A percentile compares a stretch with the other conserved stretches of the same genome.
Evolutionary conservation across 2,113 vertebrate species (phyloP).

Genomic region (Toxostoma redivivum): DNA sequence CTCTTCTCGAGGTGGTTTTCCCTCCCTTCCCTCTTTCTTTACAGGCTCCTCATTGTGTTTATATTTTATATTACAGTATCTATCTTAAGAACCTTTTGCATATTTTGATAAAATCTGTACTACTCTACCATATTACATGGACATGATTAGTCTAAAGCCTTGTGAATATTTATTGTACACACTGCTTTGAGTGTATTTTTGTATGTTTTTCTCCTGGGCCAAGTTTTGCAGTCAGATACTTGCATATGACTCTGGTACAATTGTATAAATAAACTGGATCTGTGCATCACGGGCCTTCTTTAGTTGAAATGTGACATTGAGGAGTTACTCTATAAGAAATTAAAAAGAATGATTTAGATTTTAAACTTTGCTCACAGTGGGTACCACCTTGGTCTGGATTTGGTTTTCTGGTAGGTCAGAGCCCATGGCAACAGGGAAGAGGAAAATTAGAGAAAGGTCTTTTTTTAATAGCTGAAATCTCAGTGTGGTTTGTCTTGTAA

Average conservation of each 20-base stretch:
- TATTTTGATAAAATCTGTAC: background rate
- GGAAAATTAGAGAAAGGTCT: background rate
- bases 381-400: background rate
- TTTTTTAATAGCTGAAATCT: background rate
- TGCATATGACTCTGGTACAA: background rate
- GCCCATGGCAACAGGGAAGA: background rate
- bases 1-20: background rate
- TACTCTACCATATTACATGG: background rate
- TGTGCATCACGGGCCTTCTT: background rate
- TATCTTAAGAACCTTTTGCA: background rate
- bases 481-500: background rate
- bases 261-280: background rate
- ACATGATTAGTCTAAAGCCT: background rate
- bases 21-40: background rate
- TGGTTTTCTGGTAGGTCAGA: background rate
- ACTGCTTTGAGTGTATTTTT: background rate
- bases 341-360: background rate
- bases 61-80: background rate
- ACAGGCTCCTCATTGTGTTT: background rate
- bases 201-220: background rate
- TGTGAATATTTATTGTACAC: background rate
- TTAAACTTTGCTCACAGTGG: background rate
- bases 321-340: background rate
- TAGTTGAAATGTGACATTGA: background rate
- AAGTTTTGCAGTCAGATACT: background rate